phyloP scores from a whole-genome alignment of 2,113 vertebrate species.

The Clinocottus analis region DNA sequence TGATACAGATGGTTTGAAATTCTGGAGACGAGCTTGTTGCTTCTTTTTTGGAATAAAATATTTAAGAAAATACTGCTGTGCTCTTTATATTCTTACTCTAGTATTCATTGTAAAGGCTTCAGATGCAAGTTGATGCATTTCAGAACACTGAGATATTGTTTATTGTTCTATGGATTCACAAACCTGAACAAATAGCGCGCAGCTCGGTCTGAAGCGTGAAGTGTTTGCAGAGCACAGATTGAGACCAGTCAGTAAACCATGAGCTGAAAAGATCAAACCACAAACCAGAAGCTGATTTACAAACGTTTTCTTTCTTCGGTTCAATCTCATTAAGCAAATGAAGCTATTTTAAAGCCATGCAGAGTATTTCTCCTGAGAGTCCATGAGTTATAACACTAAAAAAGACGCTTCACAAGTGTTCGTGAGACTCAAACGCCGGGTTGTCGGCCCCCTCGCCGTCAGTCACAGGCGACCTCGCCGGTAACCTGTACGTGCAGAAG shows the following conservation, averaged over 20 bases:
- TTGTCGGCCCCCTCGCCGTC: slow-evolving; percentile 44
- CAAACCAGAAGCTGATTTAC: background rate
- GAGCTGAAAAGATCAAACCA: background rate
- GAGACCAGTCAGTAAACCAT: background rate
- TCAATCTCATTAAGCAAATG: background rate
- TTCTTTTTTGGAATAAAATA: slow-evolving; percentile 81
- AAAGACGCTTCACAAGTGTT: slow-evolving; percentile 47
- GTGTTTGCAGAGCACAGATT: no score
- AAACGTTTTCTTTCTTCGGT: no score
- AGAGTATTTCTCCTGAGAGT: no score
- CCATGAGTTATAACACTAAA: no score
- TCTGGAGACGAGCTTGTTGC: slow-evolving; percentile 55
- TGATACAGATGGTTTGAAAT: slow-evolving; percentile 81
- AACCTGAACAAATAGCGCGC: no score
- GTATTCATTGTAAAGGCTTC: background rate
- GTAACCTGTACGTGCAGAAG: slow-evolving; percentile 74
- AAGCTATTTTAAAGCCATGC: background rate
- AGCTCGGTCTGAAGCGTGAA: no score
- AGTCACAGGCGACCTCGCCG: background rate
- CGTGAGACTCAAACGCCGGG: slow-evolving; percentile 51
- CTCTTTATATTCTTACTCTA: background rate
- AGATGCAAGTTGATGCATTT: background rate
- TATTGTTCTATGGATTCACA: no score
- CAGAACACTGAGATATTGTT: no score
- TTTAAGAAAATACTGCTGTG: slow-evolving; percentile 54